Percentiles rank a stretch among this genome's conserved stretches.
Conservation (phyloP, 2,888 invertebrate genomes). For the Mimas tiliae region DNA sequence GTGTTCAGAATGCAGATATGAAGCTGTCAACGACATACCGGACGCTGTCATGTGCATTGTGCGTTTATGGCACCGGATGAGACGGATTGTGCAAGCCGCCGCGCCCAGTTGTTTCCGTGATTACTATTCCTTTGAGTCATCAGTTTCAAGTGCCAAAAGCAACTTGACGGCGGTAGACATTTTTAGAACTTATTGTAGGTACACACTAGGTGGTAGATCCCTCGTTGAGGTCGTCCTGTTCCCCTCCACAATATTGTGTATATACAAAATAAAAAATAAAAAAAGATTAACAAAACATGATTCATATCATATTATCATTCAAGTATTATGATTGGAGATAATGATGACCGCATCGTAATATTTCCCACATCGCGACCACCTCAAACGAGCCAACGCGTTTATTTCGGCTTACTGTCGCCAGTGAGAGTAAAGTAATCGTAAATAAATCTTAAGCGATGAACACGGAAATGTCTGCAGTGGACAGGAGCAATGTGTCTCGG, state of each 20-base stretch:
- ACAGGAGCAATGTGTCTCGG: conserved; percentile 50
- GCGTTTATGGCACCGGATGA: conserved; percentile 56
- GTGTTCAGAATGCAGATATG: conserved; percentile 50
- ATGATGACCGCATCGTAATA: conserved; percentile 31
- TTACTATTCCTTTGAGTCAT: conserved; percentile 27
- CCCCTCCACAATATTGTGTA: too few relatives aligned
- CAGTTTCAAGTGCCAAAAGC: conserved; percentile 27
- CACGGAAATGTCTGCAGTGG: conserved; percentile 50
- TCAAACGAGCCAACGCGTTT: conserved; percentile 34
- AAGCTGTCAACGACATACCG: conserved; percentile 37
- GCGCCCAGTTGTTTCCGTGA: conserved; percentile 61
- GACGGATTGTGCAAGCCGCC: conserved; percentile 62
- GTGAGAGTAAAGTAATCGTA: conserved; percentile 47
- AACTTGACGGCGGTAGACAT: too few relatives aligned
- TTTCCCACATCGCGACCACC: conserved; percentile 23
- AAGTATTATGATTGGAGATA: conserved; percentile 31
- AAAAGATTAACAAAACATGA: too few relatives aligned
- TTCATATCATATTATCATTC: background rate
- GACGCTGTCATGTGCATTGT: conserved; percentile 47
- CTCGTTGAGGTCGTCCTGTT: too few relatives aligned
- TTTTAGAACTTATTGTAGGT: too few relatives aligned
- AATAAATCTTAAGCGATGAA: conserved; percentile 47
- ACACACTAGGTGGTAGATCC: too few relatives aligned
- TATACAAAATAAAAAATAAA: too few relatives aligned
- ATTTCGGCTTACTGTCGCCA: conserved; percentile 40